phyloP scores from a whole-genome alignment of 2,797 vertebrate species.

The Dryobates pubescens region DNA sequence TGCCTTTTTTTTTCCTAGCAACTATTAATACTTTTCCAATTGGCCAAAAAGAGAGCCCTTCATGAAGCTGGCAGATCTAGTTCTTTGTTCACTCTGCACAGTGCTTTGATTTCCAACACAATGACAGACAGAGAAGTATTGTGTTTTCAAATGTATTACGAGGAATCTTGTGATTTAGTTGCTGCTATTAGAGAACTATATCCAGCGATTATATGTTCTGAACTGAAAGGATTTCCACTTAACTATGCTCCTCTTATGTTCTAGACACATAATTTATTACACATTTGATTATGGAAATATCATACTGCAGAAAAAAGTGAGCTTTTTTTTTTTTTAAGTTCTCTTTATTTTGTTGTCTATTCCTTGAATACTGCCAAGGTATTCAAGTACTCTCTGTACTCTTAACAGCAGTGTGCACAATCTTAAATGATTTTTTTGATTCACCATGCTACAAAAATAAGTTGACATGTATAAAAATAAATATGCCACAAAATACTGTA shows the following conservation, averaged over 20 bases:
- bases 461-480: not conserved
- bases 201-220: not conserved
- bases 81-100: slow-evolving; percentile 1
- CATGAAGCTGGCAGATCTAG: not conserved
- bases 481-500: not conserved
- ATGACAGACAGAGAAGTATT: not conserved
- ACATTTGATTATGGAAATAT: not conserved
- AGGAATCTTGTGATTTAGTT: slow-evolving; percentile 12
- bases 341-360: not conserved
- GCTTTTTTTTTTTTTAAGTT: not conserved
- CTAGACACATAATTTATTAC: not conserved
- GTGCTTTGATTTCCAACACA: slow-evolving; percentile 9
- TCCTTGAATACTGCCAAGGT: not conserved
- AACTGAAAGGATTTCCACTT: not conserved
- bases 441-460: not conserved
- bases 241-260: not conserved
- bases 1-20: not conserved
- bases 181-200: not conserved
- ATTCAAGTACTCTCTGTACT: not conserved
- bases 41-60: not conserved
- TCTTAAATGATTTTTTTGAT: not conserved
- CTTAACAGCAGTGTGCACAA: not conserved
- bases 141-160: slow-evolving; percentile 9
- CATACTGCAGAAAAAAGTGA: not conserved
- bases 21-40: not conserved